Evolutionary conservation across 92 coral and sea anemone genomes (phyloP).

Genomic region (Pocillopora meandrina): DNA sequence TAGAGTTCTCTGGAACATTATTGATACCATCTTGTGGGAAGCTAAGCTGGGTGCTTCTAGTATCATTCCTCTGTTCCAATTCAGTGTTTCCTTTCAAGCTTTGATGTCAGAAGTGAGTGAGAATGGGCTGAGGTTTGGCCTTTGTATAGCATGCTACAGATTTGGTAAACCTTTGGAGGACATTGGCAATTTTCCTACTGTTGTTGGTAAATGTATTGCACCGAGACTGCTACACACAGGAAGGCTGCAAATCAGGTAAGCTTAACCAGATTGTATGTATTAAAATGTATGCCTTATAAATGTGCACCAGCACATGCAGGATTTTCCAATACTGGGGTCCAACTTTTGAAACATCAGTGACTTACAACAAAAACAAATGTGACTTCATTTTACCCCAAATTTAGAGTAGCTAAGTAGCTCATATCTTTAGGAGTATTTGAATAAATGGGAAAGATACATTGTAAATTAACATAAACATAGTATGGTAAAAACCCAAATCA

Average conservation of each 20-base stretch:
- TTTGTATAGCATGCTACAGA: conserved; percentile 83
- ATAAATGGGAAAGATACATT: too few species aligned
- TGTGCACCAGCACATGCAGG: too few species aligned
- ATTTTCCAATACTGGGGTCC: too few species aligned
- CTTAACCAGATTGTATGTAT: neutral
- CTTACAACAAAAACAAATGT: too few species aligned
- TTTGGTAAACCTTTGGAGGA: conserved; percentile 87
- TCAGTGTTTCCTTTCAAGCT: conserved; percentile 88
- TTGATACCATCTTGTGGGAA: conserved; percentile 83
- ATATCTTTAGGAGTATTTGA: too few species aligned
- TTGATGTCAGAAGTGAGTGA: conserved; percentile 90
- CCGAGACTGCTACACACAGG: conserved; percentile 91
- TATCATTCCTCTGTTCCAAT: conserved; percentile 81
- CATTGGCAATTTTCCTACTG: conserved; percentile 90
- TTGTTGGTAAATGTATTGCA: conserved; percentile 79
- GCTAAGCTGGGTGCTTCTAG: conserved; percentile 93
- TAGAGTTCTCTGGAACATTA: conserved; percentile 81
- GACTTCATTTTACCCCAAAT: too few species aligned
- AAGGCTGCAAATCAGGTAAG: conserved; percentile 80
- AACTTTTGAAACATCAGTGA: too few species aligned
- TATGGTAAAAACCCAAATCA: too few species aligned
- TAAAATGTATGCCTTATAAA: too few species aligned
- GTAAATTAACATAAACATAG: too few species aligned
- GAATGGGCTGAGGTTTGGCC: conserved; percentile 82
- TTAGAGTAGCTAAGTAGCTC: too few species aligned